Base-by-base conservation (phyloP, 2,888 invertebrate species). In the Melanotus villosus region DNA sequence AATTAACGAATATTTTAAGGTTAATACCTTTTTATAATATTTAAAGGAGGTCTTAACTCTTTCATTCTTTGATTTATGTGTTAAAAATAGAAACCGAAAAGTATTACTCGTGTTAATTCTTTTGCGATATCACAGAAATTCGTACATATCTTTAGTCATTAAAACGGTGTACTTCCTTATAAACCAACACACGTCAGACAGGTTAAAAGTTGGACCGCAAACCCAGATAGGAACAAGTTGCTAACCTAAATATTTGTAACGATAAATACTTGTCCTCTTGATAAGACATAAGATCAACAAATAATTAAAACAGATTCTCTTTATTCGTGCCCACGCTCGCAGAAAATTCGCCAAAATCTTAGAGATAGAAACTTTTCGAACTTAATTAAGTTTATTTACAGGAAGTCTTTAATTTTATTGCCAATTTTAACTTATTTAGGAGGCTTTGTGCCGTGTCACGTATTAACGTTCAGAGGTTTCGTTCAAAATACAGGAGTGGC, bases 211-310 rank as follows among this genome's bases (percentile, higher is more conserved):
- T 68, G 57, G 67, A 47, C 60, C 54, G 60, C 41, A 68, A 59
- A 68, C 68, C 68, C 68, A 68, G 64, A 68, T 68, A 67, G 26
- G 54, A 62, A 54, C 67, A 67, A 54, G 67, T 67, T 67, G 67
- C 54, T 68, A 68, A 68, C 68, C 68, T 64, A 57, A 68, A 68
- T 63, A 62, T 65, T 58, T 58, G 58, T 38, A 32, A 16, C 32
- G 52, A 65, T 43, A 64, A 64, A 43, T 54, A 34, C 47, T 58
- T 58, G 45, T 21, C 30, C 19, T 32, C 60, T 47, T 59, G 21
- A 21, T 12, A 52, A 30, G 12, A n/a, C 52, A 5, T 16, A 23
- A 32, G 26, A 32, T 52, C 26, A 7, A 26, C 26, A 26, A 26
- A 26, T 26, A 5, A 3, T 7, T 7, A 26, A 7, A 26, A 7